Percentiles rank a stretch among this genome's conserved stretches.
Evolutionary conservation across 2,797 vertebrate genomes (phyloP).

Genomic region (Setipinna tenuifilis): DNA sequence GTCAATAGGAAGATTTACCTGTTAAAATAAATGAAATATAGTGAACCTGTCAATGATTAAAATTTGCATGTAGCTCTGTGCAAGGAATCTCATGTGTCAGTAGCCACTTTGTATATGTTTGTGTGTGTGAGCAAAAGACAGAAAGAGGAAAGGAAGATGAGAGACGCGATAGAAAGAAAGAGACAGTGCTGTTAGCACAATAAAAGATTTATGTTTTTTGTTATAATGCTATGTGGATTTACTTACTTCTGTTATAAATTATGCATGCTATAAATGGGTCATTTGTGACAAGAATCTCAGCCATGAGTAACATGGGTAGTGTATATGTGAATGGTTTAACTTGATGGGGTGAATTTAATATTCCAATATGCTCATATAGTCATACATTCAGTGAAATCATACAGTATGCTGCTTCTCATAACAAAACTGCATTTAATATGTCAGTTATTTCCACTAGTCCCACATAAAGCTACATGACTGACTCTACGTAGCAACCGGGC

Average conservation of each 20-base stretch:
- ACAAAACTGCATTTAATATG: background rate
- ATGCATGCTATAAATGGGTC: background rate
- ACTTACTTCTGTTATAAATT: background rate
- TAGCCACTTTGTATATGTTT: background rate
- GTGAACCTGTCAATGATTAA: too few relatives aligned
- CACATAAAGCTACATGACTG: conserved; percentile 63
- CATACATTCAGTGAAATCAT: background rate
- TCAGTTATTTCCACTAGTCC: conserved; percentile 38
- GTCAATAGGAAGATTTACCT: too few relatives aligned
- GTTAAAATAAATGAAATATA: too few relatives aligned
- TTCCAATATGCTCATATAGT: conserved; percentile 53
- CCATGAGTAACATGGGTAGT: background rate
- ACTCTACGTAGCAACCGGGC: conserved; percentile 66
- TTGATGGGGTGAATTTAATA: conserved; percentile 58
- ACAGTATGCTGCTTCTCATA: background rate
- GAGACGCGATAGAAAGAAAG: too few relatives aligned
- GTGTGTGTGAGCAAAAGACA: background rate
- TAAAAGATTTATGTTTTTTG: background rate
- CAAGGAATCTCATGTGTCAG: conserved; percentile 13
- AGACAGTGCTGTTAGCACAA: background rate
- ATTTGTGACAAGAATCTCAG: background rate
- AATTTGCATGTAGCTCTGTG: too few relatives aligned
- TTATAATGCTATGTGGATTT: background rate
- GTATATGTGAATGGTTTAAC: conserved; percentile 46
- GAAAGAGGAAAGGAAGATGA: too few relatives aligned